phyloP scores from a whole-genome alignment of 2,113 vertebrate genomes.

The Polypterus senegalus region DNA sequence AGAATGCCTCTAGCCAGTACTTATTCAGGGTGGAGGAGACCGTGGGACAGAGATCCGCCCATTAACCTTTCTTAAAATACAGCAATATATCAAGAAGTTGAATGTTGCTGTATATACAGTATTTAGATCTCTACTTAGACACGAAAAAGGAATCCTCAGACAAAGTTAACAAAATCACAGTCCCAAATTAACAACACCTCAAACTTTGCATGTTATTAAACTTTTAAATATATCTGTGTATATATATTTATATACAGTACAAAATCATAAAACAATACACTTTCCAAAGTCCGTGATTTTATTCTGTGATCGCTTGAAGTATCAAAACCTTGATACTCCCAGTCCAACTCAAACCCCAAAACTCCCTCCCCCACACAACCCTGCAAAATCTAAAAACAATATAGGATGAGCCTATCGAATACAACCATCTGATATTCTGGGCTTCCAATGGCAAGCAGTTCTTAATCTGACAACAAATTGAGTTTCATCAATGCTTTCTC shows the following conservation, averaged over 20 bases:
- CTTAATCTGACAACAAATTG: conserved; percentile 26
- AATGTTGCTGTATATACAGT: no score
- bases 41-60: conserved; percentile 5
- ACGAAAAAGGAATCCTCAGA: conserved; percentile 26
- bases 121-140: no score
- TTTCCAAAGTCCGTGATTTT: conserved; percentile 59
- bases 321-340: conserved; percentile 32
- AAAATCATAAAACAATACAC: conserved; percentile 44
- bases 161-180: background rate
- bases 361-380: no score
- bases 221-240: conserved; percentile 49
- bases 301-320: conserved; percentile 48
- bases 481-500: conserved; percentile 73
- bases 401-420: no score
- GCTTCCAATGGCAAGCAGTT: conserved; percentile 32
- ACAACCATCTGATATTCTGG: no score
- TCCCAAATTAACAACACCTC: conserved; percentile 10
- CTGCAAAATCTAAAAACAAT: no score
- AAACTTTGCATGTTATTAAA: conserved; percentile 27
- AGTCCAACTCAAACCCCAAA: conserved; percentile 42
- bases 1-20: conserved; percentile 1
- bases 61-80: conserved; percentile 25
- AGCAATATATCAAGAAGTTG: no score
- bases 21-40: conserved; percentile 8
- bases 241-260: conserved; percentile 47